Base-by-base conservation (phyloP, 2,797 vertebrate genomes). In the Melanotaenia nigrans region DNA sequence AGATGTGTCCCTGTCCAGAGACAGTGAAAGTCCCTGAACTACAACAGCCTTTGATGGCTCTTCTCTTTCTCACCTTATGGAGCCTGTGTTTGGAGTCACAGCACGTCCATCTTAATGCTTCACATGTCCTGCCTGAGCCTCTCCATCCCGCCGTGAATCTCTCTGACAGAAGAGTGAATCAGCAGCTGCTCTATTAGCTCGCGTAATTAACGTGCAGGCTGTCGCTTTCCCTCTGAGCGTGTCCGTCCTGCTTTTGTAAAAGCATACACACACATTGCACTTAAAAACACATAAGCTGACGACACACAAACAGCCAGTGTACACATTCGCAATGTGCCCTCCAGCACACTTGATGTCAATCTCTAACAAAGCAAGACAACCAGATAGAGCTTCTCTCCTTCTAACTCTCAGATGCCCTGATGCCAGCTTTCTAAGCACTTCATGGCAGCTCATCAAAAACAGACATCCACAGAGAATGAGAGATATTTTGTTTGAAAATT, bases 141-240 rank as follows among this genome's bases (percentile, higher is more conserved):
- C 65, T 22, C 10, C 4, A 24, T 63, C 82, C 77, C 14, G 59
- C 83, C 81, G 82, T 63, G 85, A 83, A 49, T 77, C 85, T 78
- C 69, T 72, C 70, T 54, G 82, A 89, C 82, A 79, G 3, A 13
- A 59, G 62, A 63, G 70, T 62, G 75, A 89, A 90, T 87, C 86
- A 79, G 78, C 83, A 85, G 82, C 79, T 87, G 80, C 82, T 90
- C 85, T 84, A 82, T 92, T 88, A 93, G 81, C 82, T 68, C 59
- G 51, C 24, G 53, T 88, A 90, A 92, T 92, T 90, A 92, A 87
- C 58, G 0, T 61, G 53, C 55, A 28, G 61, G 62, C 79, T 90
- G 83, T 78, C 18, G 30, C 71, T 66, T 75, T 70, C 62, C 35
- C 9, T 68, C 75, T 3, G 24, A 62, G 73, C 30, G 61, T 64